A percentile compares a stretch with the other conserved stretches of the same genome.
phyloP scores from a whole-genome alignment of 1,140 invertebrate species.

The Eurosta solidaginis region DNA sequence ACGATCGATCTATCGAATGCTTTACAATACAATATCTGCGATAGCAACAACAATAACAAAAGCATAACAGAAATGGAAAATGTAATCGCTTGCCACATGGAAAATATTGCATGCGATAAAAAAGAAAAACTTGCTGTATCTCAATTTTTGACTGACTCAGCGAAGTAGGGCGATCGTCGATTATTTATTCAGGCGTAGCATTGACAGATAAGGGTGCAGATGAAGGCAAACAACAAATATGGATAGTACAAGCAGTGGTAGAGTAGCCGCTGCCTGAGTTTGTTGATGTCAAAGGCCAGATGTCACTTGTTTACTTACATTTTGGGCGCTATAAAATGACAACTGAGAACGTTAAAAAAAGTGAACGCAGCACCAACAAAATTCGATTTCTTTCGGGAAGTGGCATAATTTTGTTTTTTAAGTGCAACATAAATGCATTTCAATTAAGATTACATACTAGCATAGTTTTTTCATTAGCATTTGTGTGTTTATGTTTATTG shows the following conservation, averaged over 20 bases:
- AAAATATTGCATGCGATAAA: not conserved
- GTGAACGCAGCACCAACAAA: not conserved
- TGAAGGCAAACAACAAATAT: not conserved
- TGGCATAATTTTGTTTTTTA: slow-evolving; percentile 11
- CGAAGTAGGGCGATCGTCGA: no score
- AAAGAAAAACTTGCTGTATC: no score
- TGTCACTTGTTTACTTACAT: slow-evolving; percentile 25
- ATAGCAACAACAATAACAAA: not conserved
- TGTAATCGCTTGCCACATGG: not conserved
- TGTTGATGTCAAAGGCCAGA: slow-evolving; percentile 8
- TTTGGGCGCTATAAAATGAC: not conserved
- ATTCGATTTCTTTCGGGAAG: not conserved
- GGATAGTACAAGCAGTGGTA: not conserved
- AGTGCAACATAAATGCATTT: slow-evolving; percentile 22
- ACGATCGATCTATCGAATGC: slow-evolving; percentile 3
- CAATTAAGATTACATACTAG: not conserved
- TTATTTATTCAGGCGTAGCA: not conserved
- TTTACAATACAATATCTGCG: not conserved
- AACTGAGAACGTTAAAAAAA: not conserved
- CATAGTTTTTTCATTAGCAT: not conserved
- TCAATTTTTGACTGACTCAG: no score
- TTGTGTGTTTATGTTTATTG: not conserved
- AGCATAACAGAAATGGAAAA: not conserved
- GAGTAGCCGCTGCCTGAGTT: not conserved
- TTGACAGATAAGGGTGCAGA: not conserved